Evolutionary conservation across 2,113 vertebrate species (phyloP).

Genomic region (Uria aalge): DNA sequence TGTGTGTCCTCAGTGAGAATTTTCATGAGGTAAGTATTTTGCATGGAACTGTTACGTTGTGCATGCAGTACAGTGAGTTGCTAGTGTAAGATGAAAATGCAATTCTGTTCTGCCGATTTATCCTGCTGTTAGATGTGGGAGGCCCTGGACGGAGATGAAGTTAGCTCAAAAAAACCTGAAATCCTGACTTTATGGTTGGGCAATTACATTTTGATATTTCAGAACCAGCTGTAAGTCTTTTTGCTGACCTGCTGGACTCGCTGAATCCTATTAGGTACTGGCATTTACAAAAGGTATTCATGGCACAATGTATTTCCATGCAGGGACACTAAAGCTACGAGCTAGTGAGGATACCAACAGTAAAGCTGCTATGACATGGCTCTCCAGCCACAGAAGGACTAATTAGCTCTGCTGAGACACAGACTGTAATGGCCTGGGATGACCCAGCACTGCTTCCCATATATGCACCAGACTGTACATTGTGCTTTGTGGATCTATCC

Average conservation of each 20-base stretch:
- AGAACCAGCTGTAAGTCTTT: not conserved
- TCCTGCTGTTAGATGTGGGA: not conserved
- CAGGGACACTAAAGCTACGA: not conserved
- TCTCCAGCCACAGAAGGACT: not conserved
- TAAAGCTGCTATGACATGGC: not conserved
- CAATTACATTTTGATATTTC: not conserved
- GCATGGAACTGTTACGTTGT: not conserved
- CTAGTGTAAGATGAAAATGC: not conserved
- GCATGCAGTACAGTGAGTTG: not conserved
- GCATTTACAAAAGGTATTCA: not conserved
- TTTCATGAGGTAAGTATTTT: not conserved
- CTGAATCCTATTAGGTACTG: not conserved
- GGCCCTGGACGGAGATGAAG: not conserved
- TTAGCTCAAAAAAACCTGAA: not conserved
- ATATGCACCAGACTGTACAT: not conserved
- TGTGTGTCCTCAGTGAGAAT: not conserved
- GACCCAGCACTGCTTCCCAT: not conserved
- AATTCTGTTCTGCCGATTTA: not conserved
- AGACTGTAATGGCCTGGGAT: not conserved
- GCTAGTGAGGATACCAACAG: not conserved
- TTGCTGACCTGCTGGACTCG: not conserved
- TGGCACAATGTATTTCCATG: not conserved
- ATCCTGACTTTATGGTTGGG: not conserved
- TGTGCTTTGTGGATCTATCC: not conserved
- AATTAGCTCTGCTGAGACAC: not conserved